Percentiles rank a stretch among this genome's conserved stretches.
These are phyloP conservation scores for Hydrotaea cyrtoneurina DNA, from an alignment of 2,888 invertebrate species.

Conservation along the genomic window DNA sequence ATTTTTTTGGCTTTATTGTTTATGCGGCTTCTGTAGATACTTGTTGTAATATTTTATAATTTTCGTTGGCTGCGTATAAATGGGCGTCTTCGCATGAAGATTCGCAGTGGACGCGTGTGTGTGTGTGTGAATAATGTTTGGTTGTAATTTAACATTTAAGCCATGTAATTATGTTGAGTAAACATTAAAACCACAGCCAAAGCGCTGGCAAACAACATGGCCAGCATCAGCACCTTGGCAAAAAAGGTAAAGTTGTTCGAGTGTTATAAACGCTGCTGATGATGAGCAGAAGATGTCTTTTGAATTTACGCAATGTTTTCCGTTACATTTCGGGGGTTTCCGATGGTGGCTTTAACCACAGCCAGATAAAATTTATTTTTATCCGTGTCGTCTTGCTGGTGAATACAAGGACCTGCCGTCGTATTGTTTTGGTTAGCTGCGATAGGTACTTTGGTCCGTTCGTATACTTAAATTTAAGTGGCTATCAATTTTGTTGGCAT, in stretches of 20 bases:
- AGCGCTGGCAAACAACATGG: not conserved
- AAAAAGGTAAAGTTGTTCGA: not conserved
- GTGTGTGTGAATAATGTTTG: slow-evolving; percentile 1
- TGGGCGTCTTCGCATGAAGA: not conserved
- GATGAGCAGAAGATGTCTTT: not conserved
- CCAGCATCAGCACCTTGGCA: not conserved
- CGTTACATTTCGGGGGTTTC: not conserved
- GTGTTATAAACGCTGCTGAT: not conserved
- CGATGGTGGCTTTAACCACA: slow-evolving; percentile 44
- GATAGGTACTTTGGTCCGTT: slow-evolving; percentile 20
- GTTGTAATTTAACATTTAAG: slow-evolving; percentile 51
- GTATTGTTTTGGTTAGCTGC: slow-evolving; percentile 25
- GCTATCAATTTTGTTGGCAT: slow-evolving; percentile 60
- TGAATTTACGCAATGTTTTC: not conserved
- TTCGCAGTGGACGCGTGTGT: not conserved
- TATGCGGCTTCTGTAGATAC: not conserved
- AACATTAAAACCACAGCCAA: slow-evolving; percentile 34
- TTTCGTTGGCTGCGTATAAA: slow-evolving; percentile 9
- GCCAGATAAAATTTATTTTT: slow-evolving; percentile 52
- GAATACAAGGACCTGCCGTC: not conserved
- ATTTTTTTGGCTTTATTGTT: slow-evolving; percentile 10
- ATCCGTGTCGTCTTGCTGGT: slow-evolving; percentile 26
- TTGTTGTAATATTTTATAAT: slow-evolving; percentile 30
- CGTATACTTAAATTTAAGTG: slow-evolving; percentile 58
- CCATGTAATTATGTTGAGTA: slow-evolving; percentile 53